Evolutionary conservation across 2,113 vertebrate species (phyloP).

Genomic region (Tachycineta bicolor): DNA sequence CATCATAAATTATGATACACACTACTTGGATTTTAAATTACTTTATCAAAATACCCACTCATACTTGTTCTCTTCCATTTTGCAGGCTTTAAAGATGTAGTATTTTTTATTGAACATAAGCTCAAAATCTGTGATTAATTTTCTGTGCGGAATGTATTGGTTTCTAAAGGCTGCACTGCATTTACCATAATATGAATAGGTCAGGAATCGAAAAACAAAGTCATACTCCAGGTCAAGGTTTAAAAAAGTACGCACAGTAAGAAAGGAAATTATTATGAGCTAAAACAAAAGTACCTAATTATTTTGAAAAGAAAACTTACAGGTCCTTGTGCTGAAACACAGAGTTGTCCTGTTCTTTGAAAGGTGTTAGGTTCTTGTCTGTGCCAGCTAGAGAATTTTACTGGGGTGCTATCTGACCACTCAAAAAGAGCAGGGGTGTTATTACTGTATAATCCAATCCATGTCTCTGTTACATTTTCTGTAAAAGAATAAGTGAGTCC

Average conservation of each 20-base stretch:
- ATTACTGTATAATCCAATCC: conserved; percentile 87
- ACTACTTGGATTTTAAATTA: neutral
- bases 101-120: neutral
- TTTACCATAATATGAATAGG: neutral
- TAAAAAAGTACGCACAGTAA: fast-evolving
- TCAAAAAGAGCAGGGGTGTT: conserved; percentile 74
- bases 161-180: neutral
- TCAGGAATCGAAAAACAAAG: neutral
- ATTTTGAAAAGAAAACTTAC: conserved; percentile 72
- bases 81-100: neutral
- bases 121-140: neutral
- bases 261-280: neutral
- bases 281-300: neutral
- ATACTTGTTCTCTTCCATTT: neutral
- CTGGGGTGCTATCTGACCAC: conserved; percentile 85
- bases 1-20: neutral
- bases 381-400: conserved; percentile 87
- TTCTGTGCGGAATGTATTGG: neutral
- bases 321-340: conserved; percentile 79
- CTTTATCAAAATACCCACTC: neutral
- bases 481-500: conserved; percentile 63
- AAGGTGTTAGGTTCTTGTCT: conserved; percentile 80
- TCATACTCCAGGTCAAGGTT: neutral
- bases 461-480: conserved; percentile 79
- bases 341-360: conserved; percentile 72